Evolutionary conservation across 2,797 vertebrate species (phyloP).

Genomic region (Coendou prehensilis): DNA sequence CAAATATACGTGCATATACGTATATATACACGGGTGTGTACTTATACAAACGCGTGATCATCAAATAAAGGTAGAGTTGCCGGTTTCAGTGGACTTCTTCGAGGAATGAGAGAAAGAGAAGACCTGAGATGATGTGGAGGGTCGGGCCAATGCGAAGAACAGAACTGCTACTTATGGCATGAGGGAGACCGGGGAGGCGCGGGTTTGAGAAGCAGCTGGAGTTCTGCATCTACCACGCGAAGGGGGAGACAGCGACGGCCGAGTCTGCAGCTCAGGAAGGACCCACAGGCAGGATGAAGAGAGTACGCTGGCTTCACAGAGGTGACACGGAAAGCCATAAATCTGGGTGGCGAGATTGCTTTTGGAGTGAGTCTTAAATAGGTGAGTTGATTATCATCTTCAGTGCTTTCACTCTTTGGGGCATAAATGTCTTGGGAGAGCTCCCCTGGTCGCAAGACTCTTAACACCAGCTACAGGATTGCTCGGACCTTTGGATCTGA

Average conservation of each 20-base stretch:
- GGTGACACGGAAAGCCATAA: neutral
- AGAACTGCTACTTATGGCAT: neutral
- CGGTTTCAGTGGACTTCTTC: neutral
- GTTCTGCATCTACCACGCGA: rapidly evolving
- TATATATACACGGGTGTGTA: neutral
- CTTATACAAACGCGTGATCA: neutral
- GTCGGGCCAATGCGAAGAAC: neutral
- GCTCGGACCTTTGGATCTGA: neutral
- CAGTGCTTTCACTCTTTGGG: neutral
- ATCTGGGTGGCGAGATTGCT: neutral
- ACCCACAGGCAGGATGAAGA: neutral
- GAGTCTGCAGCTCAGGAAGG: neutral
- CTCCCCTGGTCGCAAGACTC: neutral
- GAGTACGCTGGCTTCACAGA: neutral
- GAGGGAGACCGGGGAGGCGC: neutral
- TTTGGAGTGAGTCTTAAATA: neutral
- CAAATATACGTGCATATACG: neutral
- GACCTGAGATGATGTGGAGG: neutral
- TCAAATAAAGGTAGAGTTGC: neutral
- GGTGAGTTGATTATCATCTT: neutral
- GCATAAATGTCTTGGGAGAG: neutral
- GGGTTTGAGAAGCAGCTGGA: neutral
- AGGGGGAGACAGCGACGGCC: neutral
- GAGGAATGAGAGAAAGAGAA: neutral
- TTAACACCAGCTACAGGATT: neutral